phyloP scores from a whole-genome alignment of 2,797 vertebrate genomes.

The Zonotrichia albicollis region DNA sequence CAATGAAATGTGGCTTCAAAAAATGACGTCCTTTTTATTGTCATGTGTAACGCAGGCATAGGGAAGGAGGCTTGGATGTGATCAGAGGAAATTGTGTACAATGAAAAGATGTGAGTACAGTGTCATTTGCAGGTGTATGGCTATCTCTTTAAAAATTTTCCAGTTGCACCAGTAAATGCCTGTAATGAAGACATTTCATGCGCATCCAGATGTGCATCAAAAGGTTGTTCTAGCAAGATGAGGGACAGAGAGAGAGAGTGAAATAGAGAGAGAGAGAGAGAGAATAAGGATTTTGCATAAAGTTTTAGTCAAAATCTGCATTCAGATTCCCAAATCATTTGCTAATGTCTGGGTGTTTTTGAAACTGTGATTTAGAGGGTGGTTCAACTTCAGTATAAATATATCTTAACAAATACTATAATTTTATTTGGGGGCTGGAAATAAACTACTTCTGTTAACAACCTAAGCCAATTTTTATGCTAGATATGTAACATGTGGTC shows the following conservation, averaged over 20 bases:
- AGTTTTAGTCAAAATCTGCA: background rate
- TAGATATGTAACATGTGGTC: background rate
- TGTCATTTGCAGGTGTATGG: background rate
- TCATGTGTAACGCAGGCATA: background rate
- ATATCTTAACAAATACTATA: background rate
- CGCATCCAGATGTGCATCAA: background rate
- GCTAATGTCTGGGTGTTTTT: background rate
- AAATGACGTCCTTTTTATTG: background rate
- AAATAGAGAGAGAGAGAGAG: background rate
- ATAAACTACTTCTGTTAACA: background rate
- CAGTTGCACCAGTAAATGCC: background rate
- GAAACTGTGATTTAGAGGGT: background rate
- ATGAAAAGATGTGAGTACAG: background rate
- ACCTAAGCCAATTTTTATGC: background rate
- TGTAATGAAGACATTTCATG: background rate
- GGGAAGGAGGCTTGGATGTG: background rate
- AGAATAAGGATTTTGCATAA: background rate
- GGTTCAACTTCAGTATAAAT: background rate
- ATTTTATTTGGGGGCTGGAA: background rate
- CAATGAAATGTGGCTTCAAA: background rate
- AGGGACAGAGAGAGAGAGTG: background rate
- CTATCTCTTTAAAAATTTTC: background rate
- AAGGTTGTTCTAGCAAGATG: background rate
- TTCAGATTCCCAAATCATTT: rapidly evolving
- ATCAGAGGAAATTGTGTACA: background rate